Evolutionary conservation across 1,140 invertebrate species (phyloP).

Genomic region (Globodera ellingtonae): DNA sequence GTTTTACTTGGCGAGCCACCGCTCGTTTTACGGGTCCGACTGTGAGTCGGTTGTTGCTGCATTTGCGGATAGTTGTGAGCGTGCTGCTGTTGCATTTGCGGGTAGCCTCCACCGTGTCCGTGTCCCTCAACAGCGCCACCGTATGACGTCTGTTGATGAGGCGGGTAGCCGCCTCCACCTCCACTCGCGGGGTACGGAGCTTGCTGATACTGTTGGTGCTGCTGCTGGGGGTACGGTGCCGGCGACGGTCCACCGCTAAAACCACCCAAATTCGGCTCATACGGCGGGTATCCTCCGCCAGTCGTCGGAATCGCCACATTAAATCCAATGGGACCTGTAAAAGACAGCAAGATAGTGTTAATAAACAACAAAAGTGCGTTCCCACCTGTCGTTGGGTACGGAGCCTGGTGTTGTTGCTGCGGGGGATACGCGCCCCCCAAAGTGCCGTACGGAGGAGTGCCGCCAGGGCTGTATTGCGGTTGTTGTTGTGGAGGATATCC

Average conservation of each 20-base stretch:
- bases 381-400: background rate
- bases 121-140: too few species aligned
- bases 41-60: too few species aligned
- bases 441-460: background rate
- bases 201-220: conserved; percentile 1
- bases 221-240: background rate
- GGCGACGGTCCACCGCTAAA: background rate
- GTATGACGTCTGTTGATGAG: background rate
- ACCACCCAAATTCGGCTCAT: background rate
- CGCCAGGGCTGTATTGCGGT: background rate
- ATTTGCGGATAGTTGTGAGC: too few species aligned
- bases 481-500: background rate
- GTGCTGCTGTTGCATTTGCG: background rate
- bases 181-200: background rate
- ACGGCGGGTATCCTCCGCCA: background rate
- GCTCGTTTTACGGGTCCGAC: too few species aligned
- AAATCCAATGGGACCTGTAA: background rate
- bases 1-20: too few species aligned
- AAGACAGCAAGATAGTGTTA: too few species aligned
- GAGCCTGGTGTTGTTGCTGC: background rate
- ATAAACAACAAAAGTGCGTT: background rate
- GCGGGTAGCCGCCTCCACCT: too few species aligned
- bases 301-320: background rate
- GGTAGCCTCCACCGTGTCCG: background rate
- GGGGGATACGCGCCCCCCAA: background rate